These are phyloP conservation scores for Cliona cf. orientalis DNA, from an alignment of 37 sponge, comb jelly and placozoan genomes.

Conservation along the genomic window DNA sequence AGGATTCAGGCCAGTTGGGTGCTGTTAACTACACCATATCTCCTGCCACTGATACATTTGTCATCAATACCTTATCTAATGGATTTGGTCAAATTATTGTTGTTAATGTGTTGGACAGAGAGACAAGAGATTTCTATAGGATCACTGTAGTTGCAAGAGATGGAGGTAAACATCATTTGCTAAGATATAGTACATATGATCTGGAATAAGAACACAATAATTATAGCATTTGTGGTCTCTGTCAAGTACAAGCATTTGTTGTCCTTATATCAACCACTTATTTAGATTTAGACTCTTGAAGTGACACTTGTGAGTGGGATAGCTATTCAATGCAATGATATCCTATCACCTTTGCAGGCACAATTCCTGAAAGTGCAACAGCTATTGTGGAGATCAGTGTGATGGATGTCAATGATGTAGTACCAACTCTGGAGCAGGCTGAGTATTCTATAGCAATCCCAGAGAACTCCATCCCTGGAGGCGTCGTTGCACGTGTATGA, in stretches of 20 bases:
- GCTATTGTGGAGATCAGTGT: conserved; percentile 16
- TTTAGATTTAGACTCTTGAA: too few species aligned
- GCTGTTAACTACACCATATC: conserved; percentile 23
- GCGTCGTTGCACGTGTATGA: not conserved
- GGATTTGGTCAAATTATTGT: conserved; percentile 21
- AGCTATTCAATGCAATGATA: too few species aligned
- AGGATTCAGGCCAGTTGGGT: conserved; percentile 38
- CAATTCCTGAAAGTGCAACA: not conserved
- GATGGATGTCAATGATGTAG: conserved; percentile 50
- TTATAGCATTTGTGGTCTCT: too few species aligned
- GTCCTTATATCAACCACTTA: too few species aligned
- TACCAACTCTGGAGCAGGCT: not conserved
- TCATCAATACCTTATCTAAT: not conserved
- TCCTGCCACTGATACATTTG: not conserved
- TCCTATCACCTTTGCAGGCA: too few species aligned
- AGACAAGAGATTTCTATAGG: conserved; percentile 18
- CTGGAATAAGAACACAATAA: too few species aligned
- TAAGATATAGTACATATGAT: too few species aligned
- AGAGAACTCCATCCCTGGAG: not conserved
- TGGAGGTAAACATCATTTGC: conserved; percentile 20
- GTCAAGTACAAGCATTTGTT: too few species aligned
- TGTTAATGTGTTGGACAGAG: conserved; percentile 27
- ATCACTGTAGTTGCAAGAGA: conserved; percentile 28
- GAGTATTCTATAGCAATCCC: not conserved
- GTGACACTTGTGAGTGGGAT: too few species aligned